Conservation (phyloP, 2,797 vertebrate species). For the Molossus alvarezi region DNA sequence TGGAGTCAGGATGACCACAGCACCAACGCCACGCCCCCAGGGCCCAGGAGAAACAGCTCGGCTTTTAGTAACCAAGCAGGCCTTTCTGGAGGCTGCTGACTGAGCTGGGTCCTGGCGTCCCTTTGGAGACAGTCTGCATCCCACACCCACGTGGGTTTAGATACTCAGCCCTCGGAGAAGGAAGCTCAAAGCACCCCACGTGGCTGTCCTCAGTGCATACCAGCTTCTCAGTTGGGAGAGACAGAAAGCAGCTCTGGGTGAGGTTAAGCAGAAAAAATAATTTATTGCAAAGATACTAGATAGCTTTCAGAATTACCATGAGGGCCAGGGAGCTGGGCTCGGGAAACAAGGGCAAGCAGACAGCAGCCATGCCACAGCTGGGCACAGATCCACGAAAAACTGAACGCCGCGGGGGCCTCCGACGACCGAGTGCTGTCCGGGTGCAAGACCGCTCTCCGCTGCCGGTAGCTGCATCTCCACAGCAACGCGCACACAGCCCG, state of each 20-base stretch:
- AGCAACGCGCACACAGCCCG: background rate
- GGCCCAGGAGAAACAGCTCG: slow-evolving; percentile 49
- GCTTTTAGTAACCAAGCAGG: background rate
- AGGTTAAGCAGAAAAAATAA: background rate
- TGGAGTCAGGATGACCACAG: slow-evolving; percentile 47
- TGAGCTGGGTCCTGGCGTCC: background rate
- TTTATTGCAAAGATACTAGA: background rate
- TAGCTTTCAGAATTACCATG: background rate
- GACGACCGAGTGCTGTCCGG: background rate
- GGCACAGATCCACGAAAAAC: background rate
- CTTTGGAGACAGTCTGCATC: background rate
- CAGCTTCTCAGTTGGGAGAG: background rate
- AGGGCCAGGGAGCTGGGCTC: background rate
- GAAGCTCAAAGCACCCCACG: background rate
- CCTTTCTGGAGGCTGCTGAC: slow-evolving; percentile 18
- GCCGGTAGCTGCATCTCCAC: background rate
- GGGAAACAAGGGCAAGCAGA: background rate
- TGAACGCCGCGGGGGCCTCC: fast-evolving
- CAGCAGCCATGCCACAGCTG: fast-evolving
- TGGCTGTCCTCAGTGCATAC: background rate
- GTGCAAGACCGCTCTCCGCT: background rate
- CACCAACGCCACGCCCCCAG: slow-evolving; percentile 16
- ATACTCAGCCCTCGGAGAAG: background rate
- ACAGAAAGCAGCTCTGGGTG: background rate
- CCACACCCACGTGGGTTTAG: background rate